Evolutionary conservation across 2,113 vertebrate genomes (phyloP), one percentile per base, ranked within the genome.

Genomic region (Merops nubicus): DNA sequence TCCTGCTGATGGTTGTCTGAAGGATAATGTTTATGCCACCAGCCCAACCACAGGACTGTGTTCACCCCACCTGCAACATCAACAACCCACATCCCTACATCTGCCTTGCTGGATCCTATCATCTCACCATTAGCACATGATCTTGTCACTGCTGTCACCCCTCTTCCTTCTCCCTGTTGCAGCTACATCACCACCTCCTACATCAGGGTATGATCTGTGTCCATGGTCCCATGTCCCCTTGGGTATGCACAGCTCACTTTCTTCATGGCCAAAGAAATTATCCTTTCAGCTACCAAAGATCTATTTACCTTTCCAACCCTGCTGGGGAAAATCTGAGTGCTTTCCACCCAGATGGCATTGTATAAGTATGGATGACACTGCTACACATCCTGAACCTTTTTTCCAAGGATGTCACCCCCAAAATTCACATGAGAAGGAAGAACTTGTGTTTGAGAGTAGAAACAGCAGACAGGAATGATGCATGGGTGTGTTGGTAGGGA

Each of bases 401-500:
- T 17, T 31, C 31, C 38, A 67, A 43, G 15, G 12, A 2, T 56
- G 19, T 65, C 45, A 51, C 12, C 20, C 56, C 34, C 12, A 15
- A 47, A 78, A 74, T 31, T 38, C 50, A 47, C 38, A 10, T 3
- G 6, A 20, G 10, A 20, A 65, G 13, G 12, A 0, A 62, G 8
- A 17, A 65, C 0, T 1, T 19, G 17, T 36, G 6, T 82, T 56
- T 56, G 28, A 54, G 60, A 62, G 40, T 3, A 75, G 50, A 51
- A 82, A 69, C 3, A 36, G 29, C 45, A 4, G 5, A 31, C 1
- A 29, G 36, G 75, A 59, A 50, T 38, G 2, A 0, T 15, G 40
- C 21, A 8, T 0, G 0, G 31, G n/a, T 19, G 42, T 23, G 0
- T 0, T 28, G 14, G 67, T 31, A 62, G 23, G 31, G 47, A 29